These are phyloP conservation scores for Ectemnius lituratus DNA, from an alignment of 2,888 invertebrate species.

Conservation along the genomic window DNA sequence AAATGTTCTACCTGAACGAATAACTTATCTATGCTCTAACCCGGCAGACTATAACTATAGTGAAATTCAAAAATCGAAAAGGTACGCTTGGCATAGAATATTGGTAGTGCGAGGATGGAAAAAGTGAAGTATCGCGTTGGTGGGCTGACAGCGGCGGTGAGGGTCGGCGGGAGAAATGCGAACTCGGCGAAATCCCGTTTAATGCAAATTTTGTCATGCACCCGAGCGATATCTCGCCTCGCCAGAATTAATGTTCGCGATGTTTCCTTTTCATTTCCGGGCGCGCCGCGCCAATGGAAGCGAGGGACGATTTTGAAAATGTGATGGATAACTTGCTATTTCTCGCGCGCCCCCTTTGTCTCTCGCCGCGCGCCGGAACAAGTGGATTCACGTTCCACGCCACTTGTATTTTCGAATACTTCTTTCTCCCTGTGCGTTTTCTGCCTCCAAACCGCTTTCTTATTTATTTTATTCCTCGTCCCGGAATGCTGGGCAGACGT, in stretches of 20 bases:
- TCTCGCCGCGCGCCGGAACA: neutral
- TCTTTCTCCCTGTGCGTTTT: neutral
- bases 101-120: conserved; percentile 13
- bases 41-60: too few relatives aligned
- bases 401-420: neutral
- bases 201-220: conserved; percentile 61
- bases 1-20: too few relatives aligned
- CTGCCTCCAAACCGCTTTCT: neutral
- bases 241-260: conserved; percentile 61
- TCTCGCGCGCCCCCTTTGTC: conserved; percentile 2
- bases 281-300: conserved; percentile 27
- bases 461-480: conserved; percentile 1
- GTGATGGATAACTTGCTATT: conserved; percentile 50
- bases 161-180: conserved; percentile 38
- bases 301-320: conserved; percentile 42
- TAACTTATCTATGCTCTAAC: too few relatives aligned
- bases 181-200: conserved; percentile 52
- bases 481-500: too few relatives aligned
- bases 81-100: conserved; percentile 21
- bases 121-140: conserved; percentile 43
- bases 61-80: neutral
- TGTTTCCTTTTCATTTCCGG: conserved; percentile 67
- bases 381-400: neutral
- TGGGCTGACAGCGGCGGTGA: neutral
- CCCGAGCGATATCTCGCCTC: conserved; percentile 53